Evolutionary conservation across 2,888 invertebrate species (phyloP).

Genomic region (Lasioglossum vierecki): DNA sequence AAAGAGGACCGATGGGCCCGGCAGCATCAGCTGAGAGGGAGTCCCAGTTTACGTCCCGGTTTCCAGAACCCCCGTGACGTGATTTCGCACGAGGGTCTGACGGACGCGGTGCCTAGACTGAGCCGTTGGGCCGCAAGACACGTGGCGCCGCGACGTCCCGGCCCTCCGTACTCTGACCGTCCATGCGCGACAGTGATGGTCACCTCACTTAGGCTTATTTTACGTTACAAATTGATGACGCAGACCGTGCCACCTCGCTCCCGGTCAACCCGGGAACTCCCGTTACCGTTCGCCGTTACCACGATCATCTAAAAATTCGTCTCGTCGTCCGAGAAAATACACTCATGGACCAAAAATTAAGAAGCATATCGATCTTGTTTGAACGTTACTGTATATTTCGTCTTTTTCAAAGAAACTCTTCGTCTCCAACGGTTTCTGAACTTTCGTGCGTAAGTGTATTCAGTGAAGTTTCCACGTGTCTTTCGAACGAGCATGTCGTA

Average conservation of each 20-base stretch:
- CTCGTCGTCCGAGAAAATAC: not conserved
- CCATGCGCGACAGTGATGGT: constrained; percentile 77
- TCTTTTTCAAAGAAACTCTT: not conserved
- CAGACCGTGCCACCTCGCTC: constrained; percentile 17
- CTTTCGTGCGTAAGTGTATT: not conserved
- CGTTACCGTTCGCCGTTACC: not conserved
- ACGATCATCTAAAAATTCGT: not conserved
- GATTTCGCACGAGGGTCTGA: constrained; percentile 55
- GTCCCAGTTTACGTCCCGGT: constrained; percentile 23
- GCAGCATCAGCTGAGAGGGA: constrained; percentile 14
- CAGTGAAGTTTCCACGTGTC: not conserved
- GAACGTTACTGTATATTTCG: not conserved
- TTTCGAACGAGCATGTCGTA: not conserved
- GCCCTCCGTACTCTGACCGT: constrained; percentile 70
- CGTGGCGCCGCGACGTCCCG: constrained; percentile 75
- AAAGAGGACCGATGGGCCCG: constrained; percentile 68
- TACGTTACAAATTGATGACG: constrained; percentile 46
- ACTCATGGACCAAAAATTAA: constrained; percentile 5
- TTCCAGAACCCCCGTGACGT: constrained; percentile 32
- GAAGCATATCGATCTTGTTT: not conserved
- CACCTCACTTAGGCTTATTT: constrained; percentile 73
- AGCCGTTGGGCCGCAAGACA: constrained; percentile 76
- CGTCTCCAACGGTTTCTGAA: not conserved
- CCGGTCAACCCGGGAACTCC: not conserved
- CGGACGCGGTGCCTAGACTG: constrained; percentile 74